Base-by-base conservation (phyloP, 2,797 vertebrate species). In the Thripadectes ignobilis region DNA sequence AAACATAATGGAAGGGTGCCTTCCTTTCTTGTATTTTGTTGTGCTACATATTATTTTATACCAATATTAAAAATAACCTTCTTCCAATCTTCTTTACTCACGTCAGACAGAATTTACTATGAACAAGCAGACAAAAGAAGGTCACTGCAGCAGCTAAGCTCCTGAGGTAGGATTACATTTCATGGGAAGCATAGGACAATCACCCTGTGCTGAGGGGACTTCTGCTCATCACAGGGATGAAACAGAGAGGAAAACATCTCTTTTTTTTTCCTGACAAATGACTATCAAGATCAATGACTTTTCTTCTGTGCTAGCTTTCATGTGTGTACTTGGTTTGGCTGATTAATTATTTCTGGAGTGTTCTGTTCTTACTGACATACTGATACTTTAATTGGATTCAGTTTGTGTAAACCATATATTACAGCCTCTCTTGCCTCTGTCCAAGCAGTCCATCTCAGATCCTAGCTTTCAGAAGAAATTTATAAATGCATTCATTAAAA, bases 101-200 rank as follows among this genome's bases (percentile, higher is more conserved):
- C 7, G 4, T 94, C 79, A 94, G 91, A 81, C 62, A 89, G 77
- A 81, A 52, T 92, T 92, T 95, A 93, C 93, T 87, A 77, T 36
- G 52, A 86, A 75, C 74, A 77, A 92, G 51, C 63, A 95, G 93
- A 95, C 74, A 90, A 94, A 94, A 88, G 91, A 95, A 96, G 94
- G 96, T 96, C 94, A 95, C 65, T 51, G 52, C 95, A 79, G 83
- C 83, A 95, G 85, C 61, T 96, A 97, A 96, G 93, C 92, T 95
- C 65, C 89, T 95, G 92, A 96, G 85, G 94, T 94, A 93, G 89
- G 92, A 97, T 95, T 96, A 95, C n/a, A 14, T 74, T 92, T 85
- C 87, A 85, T 73, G 67, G 80, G 83, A 92, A 89, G 89, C 63
- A 43, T 10, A 5, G 89, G 80, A 57, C 46, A 67, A 79, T 43